Evolutionary conservation across 1,140 invertebrate species (phyloP).

Genomic region (Drosophila subpulchrella): DNA sequence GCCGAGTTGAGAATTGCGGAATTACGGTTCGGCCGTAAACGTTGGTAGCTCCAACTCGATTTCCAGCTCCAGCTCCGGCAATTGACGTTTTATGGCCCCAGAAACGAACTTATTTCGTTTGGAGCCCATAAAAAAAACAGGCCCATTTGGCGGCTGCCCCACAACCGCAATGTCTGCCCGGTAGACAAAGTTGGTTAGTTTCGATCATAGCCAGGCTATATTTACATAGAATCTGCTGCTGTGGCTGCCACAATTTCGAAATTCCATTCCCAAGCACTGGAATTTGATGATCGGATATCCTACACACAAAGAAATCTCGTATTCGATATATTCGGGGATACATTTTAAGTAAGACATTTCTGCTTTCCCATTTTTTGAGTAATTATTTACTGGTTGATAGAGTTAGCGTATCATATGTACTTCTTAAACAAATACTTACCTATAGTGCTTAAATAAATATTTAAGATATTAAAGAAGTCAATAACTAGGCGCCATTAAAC

Average conservation of each 20-base stretch:
- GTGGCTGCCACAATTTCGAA: slow-evolving; percentile 32
- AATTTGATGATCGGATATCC: slow-evolving; percentile 41
- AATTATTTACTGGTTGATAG: too few species aligned
- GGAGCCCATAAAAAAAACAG: slow-evolving; percentile 40
- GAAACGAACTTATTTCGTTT: slow-evolving; percentile 52
- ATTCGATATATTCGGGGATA: too few species aligned
- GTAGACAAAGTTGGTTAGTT: slow-evolving; percentile 26
- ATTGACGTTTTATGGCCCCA: slow-evolving; percentile 47
- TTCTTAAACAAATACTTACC: too few species aligned
- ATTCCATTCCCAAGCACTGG: slow-evolving; percentile 62
- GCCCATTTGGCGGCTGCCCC: slow-evolving; percentile 3
- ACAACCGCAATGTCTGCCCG: slow-evolving; percentile 13
- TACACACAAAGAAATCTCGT: slow-evolving; percentile 4
- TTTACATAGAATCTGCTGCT: slow-evolving; percentile 64
- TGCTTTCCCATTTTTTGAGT: too few species aligned
- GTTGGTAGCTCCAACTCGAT: slow-evolving; percentile 23
- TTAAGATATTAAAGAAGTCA: too few species aligned
- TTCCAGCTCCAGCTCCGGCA: slow-evolving; percentile 20
- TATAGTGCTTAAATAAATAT: too few species aligned
- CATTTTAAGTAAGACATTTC: too few species aligned
- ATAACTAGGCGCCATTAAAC: too few species aligned
- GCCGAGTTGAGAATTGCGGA: slow-evolving; percentile 28
- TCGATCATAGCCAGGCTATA: slow-evolving; percentile 50
- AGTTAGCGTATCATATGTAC: too few species aligned
- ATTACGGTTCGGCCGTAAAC: slow-evolving; percentile 26